A percentile compares a stretch with the other conserved stretches of the same genome.
These are phyloP conservation scores for Campylomormyrus numenius DNA, from an alignment of 2,113 vertebrate species.

Conservation along the genomic window DNA sequence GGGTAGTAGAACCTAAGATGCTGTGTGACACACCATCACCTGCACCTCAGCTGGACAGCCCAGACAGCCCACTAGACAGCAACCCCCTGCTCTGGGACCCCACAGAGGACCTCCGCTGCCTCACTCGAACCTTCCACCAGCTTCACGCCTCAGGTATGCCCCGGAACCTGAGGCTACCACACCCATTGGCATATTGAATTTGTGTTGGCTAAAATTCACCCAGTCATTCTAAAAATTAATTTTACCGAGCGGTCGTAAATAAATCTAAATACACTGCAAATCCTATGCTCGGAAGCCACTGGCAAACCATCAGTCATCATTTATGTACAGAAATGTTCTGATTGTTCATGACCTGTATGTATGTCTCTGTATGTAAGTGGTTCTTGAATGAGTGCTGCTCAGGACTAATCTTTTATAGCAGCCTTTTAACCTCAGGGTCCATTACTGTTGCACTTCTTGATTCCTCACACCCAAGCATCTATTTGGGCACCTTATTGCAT, in stretches of 20 bases:
- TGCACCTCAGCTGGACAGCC: background rate
- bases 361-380: background rate
- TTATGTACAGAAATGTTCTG: background rate
- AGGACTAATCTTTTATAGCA: background rate
- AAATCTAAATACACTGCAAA: background rate
- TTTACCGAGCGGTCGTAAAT: background rate
- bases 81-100: constrained; percentile 56
- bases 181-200: background rate
- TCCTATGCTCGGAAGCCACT: background rate
- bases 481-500: background rate
- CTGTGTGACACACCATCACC: constrained; percentile 16
- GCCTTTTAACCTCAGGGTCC: background rate
- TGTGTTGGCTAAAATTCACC: background rate
- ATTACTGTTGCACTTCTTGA: background rate
- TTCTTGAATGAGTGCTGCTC: background rate
- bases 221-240: background rate
- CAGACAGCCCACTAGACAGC: background rate
- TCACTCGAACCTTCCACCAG: constrained; percentile 81
- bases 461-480: background rate
- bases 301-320: background rate
- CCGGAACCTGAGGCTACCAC: background rate
- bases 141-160: constrained; percentile 62
- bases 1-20: constrained; percentile 15
- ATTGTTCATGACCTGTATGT: background rate
- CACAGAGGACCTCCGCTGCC: constrained; percentile 72